A percentile compares a stretch with the other conserved stretches of the same genome.
Evolutionary conservation across 2,797 vertebrate genomes (phyloP).

Genomic region (Pelochelys cantorii): DNA sequence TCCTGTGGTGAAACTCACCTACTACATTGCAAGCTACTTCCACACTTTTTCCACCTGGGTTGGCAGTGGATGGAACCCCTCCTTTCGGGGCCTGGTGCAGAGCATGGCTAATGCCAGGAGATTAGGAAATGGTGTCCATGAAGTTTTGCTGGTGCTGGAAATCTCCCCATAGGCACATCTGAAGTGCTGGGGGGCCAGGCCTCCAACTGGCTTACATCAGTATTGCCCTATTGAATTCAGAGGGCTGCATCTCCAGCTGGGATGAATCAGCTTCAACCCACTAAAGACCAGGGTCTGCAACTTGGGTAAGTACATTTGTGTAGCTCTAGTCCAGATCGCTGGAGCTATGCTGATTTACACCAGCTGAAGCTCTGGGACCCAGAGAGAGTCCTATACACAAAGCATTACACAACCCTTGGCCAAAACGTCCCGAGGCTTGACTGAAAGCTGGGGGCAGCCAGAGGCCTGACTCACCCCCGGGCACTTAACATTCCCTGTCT

Average conservation of each 20-base stretch:
- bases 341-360: neutral
- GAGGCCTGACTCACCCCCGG: neutral
- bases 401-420: accelerated
- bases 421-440: neutral
- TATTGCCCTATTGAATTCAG: accelerated
- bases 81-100: neutral
- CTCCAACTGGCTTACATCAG: accelerated
- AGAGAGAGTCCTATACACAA: accelerated
- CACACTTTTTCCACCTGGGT: neutral
- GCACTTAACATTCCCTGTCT: neutral
- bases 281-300: neutral
- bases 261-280: neutral
- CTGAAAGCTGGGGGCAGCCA: neutral
- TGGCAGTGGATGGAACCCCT: neutral
- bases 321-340: accelerated
- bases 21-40: neutral
- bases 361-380: neutral
- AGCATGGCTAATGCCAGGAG: neutral
- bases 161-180: accelerated
- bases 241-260: no score
- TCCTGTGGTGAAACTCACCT: neutral
- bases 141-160: accelerated
- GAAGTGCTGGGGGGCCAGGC: accelerated
- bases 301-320: neutral
- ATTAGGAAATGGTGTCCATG: neutral